Evolutionary conservation across 2,888 invertebrate species (phyloP).

Genomic region (Pseudoips prasinana): DNA sequence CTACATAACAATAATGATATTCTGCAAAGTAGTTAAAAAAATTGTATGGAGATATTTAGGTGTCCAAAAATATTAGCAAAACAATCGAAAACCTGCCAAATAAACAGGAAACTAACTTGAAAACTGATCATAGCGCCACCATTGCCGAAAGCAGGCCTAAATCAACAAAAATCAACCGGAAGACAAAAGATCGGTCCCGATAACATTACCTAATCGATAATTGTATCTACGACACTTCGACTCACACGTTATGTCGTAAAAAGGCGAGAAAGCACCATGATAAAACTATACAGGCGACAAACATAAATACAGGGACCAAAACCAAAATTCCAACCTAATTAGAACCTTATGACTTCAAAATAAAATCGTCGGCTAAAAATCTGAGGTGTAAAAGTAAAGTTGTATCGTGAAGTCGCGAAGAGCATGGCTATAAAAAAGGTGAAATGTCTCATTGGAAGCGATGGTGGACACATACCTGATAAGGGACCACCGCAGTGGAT

Average conservation of each 20-base stretch:
- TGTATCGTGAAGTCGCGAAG: slow-evolving; percentile 72
- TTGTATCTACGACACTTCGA: slow-evolving; percentile 79
- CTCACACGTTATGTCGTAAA: slow-evolving; percentile 78
- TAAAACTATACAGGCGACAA: slow-evolving; percentile 64
- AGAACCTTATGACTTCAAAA: slow-evolving; percentile 21
- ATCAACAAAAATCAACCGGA: slow-evolving; percentile 77
- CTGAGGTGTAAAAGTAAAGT: slow-evolving; percentile 15
- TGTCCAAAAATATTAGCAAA: too few relatives aligned
- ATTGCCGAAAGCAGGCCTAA: slow-evolving; percentile 65
- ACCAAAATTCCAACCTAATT: slow-evolving; percentile 11
- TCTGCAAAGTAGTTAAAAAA: too few relatives aligned
- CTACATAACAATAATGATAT: too few relatives aligned
- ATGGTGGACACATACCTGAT: slow-evolving; percentile 68
- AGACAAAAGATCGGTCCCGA: slow-evolving; percentile 75
- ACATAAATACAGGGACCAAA: slow-evolving; percentile 5
- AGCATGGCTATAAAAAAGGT: slow-evolving; percentile 78
- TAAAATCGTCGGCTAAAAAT: slow-evolving; percentile 14
- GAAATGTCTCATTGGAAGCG: slow-evolving; percentile 79
- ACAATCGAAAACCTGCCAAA: slow-evolving; percentile 20
- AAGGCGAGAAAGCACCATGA: slow-evolving; percentile 80
- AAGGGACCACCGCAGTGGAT: slow-evolving; percentile 76
- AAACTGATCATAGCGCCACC: slow-evolving; percentile 50
- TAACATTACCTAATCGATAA: slow-evolving; percentile 81
- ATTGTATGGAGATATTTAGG: too few relatives aligned
- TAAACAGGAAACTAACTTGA: slow-evolving; percentile 51